Evolutionary conservation across 2,888 invertebrate species (phyloP).

Genomic region (Salpingus planirostris): DNA sequence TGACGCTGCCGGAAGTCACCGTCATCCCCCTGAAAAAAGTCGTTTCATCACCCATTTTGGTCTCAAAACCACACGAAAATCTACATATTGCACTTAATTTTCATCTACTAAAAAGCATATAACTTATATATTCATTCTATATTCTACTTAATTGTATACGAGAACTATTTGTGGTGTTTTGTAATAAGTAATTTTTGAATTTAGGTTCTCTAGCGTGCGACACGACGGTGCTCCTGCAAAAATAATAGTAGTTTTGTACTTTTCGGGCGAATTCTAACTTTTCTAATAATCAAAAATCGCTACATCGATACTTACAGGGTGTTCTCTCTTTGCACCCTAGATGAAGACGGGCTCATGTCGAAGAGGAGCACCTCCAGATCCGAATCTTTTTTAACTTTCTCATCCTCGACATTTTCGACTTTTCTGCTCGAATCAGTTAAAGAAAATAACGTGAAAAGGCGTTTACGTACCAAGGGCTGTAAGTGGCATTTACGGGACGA

Average conservation of each 20-base stretch:
- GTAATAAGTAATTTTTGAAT: background rate
- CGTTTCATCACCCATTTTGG: background rate
- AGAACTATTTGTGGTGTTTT: too few species aligned
- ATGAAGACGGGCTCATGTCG: slow-evolving; percentile 21
- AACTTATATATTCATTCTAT: too few species aligned
- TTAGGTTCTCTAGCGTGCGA: slow-evolving; percentile 18
- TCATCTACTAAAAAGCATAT: too few species aligned
- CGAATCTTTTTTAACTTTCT: slow-evolving; percentile 9
- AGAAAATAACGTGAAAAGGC: too few species aligned
- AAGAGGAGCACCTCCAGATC: slow-evolving; percentile 23
- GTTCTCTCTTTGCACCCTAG: slow-evolving; percentile 21
- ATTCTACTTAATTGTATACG: too few species aligned
- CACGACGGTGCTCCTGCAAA: slow-evolving; percentile 19
- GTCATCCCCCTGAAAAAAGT: slow-evolving; percentile 82
- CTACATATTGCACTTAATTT: background rate
- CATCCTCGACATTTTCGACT: background rate
- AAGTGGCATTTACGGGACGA: too few species aligned
- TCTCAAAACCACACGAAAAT: background rate
- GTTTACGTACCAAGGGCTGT: too few species aligned
- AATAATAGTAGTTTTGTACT: slow-evolving; percentile 1
- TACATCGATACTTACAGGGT: slow-evolving; percentile 27
- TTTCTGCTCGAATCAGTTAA: background rate
- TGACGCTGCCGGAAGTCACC: slow-evolving; percentile 86
- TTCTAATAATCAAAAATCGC: slow-evolving; percentile 4
- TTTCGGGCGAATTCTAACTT: background rate